Conservation (phyloP, 2,797 vertebrate species). For the Cheirogaleus major region DNA sequence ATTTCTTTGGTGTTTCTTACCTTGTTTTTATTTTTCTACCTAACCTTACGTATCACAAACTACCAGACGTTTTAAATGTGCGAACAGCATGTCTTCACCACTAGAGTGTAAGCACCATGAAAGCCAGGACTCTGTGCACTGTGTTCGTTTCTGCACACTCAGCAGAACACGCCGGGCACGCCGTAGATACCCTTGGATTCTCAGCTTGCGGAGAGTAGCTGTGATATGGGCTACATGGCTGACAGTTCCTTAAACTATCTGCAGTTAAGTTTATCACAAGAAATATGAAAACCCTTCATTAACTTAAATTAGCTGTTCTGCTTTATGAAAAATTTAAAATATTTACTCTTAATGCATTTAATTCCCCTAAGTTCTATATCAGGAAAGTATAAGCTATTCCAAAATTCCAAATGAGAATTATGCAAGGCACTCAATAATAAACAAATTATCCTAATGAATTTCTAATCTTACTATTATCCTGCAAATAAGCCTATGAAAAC, state of each 20-base stretch:
- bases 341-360: conserved; percentile 31
- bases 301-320: not conserved
- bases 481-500: conserved; percentile 20
- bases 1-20: not conserved
- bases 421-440: not conserved
- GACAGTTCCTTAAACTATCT: conserved; percentile 4
- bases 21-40: not conserved
- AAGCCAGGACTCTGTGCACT: not conserved
- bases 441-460: not conserved
- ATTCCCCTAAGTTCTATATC: not conserved
- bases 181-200: not conserved
- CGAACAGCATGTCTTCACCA: not conserved
- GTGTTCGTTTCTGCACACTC: not conserved
- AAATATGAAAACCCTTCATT: not conserved
- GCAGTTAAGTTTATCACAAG: not conserved
- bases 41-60: not conserved
- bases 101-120: not conserved
- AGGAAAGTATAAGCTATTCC: conserved; percentile 2
- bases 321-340: conserved; percentile 18
- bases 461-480: not conserved
- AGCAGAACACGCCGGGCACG: not conserved
- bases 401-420: conserved; percentile 32
- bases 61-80: not conserved
- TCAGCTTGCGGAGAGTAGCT: not conserved
- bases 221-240: not conserved